These are phyloP conservation scores for Agonopterix heracliana DNA, from an alignment of 2,888 invertebrate species.

Conservation along the genomic window DNA sequence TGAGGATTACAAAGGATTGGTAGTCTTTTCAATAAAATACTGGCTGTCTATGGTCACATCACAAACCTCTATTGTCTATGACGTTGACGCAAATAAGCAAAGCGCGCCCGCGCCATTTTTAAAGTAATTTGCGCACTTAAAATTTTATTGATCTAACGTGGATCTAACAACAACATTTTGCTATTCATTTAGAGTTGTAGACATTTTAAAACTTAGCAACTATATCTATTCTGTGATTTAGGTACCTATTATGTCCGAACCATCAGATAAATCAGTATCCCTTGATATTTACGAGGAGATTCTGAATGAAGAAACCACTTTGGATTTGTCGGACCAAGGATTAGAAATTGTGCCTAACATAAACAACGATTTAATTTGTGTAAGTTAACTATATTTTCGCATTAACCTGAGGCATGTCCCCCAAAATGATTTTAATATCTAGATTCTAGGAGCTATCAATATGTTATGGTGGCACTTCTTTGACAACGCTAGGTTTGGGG, in stretches of 20 bases:
- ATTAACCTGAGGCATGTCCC: no score
- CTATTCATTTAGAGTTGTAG: not conserved
- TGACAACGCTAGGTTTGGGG: no score
- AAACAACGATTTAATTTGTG: constrained; percentile 35
- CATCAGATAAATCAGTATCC: constrained; percentile 16
- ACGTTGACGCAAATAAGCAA: no score
- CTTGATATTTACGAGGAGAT: constrained; percentile 49
- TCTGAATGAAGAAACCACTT: constrained; percentile 38
- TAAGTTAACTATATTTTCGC: constrained; percentile 31
- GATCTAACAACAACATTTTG: not conserved
- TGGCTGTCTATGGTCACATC: no score
- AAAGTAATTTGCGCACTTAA: not conserved
- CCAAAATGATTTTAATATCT: no score
- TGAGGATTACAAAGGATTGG: no score
- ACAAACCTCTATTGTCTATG: no score
- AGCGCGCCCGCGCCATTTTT: not conserved
- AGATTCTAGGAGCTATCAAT: no score
- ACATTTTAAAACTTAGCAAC: no score
- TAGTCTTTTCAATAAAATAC: no score
- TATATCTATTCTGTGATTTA: not conserved
- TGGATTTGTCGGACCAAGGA: constrained; percentile 42
- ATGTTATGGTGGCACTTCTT: no score
- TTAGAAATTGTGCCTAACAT: constrained; percentile 39
- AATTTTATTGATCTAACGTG: constrained; percentile 40
- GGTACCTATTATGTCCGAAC: constrained; percentile 32